phyloP scores from a whole-genome alignment of 2,888 invertebrate species.

The Nomada lathburiana region DNA sequence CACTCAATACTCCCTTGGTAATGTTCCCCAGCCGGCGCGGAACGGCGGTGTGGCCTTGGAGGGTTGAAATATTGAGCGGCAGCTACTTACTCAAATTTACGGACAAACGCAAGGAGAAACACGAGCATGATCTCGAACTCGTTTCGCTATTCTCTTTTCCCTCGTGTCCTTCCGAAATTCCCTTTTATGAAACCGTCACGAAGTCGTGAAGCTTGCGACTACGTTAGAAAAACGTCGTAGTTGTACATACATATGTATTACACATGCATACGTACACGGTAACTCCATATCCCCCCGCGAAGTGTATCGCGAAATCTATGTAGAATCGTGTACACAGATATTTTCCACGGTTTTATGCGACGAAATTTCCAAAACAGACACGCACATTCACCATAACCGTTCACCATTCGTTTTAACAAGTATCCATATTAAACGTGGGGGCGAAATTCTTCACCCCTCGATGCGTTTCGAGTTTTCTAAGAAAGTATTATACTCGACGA shows the following conservation, averaged over 20 bases:
- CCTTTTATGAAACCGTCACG: constrained; percentile 46
- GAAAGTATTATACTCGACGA: too few relatives aligned
- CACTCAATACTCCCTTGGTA: constrained; percentile 34
- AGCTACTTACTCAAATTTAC: constrained; percentile 29
- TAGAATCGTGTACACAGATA: too few relatives aligned
- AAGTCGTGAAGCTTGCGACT: neutral
- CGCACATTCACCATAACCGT: too few relatives aligned
- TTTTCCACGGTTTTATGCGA: too few relatives aligned
- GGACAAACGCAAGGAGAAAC: constrained; percentile 19
- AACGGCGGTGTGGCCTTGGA: constrained; percentile 12
- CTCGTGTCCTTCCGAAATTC: constrained; percentile 37
- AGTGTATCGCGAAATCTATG: neutral
- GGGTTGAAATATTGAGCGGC: constrained; percentile 45
- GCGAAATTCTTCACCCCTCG: too few relatives aligned
- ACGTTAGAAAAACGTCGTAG: constrained; percentile 13
- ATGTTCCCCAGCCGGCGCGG: neutral
- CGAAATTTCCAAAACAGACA: too few relatives aligned
- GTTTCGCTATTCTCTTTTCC: constrained; percentile 47
- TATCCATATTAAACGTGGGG: too few relatives aligned
- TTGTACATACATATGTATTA: too few relatives aligned
- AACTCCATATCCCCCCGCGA: neutral
- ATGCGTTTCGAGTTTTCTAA: too few relatives aligned
- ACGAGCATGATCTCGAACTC: constrained; percentile 4
- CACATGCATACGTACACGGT: neutral
- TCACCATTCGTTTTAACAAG: too few relatives aligned